Evolutionary conservation across 2,888 invertebrate genomes (phyloP).

Genomic region (Ariolimax columbianus): DNA sequence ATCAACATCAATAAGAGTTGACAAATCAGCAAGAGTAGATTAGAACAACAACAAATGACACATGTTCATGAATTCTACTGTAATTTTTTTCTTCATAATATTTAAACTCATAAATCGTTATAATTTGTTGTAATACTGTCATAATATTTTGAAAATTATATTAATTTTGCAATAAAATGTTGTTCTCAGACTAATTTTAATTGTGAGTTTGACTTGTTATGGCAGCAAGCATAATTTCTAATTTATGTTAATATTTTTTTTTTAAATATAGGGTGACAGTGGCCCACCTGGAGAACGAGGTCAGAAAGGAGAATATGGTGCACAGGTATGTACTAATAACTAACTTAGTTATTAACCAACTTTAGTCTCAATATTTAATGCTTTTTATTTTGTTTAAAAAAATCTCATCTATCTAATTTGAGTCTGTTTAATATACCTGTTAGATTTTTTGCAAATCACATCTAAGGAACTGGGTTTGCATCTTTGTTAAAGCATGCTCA

Average conservation of each 20-base stretch:
- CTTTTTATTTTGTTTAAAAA: background rate
- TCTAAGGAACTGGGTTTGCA: no score
- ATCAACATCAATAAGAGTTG: no score
- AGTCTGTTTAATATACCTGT: no score
- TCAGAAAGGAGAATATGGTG: conserved; percentile 68
- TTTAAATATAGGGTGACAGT: conserved; percentile 65
- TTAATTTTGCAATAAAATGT: background rate
- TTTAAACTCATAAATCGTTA: background rate
- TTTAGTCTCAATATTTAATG: background rate
- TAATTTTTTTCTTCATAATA: no score
- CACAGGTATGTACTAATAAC: conserved; percentile 59
- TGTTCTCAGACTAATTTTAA: background rate
- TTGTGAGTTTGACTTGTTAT: no score
- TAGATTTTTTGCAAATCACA: no score
- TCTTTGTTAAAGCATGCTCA: no score
- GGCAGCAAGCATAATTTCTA: no score
- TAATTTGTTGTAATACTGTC: background rate
- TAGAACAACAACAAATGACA: no score
- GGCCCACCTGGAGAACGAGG: conserved; percentile 69
- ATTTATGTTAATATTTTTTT: background rate
- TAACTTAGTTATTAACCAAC: background rate
- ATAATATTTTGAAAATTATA: background rate
- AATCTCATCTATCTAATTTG: no score
- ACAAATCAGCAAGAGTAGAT: no score
- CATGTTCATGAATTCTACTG: no score